These are phyloP conservation scores for Eupithecia exiguata DNA, from an alignment of 2,888 invertebrate genomes.

Conservation along the genomic window DNA sequence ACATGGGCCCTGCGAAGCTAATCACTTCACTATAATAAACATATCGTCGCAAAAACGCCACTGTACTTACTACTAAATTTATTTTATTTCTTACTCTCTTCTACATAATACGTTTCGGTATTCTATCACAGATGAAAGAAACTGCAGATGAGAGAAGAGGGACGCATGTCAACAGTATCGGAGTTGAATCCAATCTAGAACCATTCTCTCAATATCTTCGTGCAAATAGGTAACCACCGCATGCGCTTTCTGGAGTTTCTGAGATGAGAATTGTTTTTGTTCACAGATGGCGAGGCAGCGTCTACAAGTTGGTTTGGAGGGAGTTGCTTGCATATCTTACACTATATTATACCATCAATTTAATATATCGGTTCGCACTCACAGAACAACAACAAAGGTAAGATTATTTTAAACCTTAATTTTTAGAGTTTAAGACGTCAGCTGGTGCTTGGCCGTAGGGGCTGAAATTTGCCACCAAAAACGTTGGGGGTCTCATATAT, in stretches of 20 bases:
- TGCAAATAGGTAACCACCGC: no score
- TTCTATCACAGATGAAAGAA: no score
- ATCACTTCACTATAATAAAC: no score
- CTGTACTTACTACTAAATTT: no score
- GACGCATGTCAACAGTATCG: no score
- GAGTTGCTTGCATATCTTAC: slow-evolving; percentile 94
- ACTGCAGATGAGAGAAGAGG: no score
- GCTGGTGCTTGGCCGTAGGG: not conserved
- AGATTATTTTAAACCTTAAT: slow-evolving; percentile 54
- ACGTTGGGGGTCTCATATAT: not conserved
- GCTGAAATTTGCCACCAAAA: not conserved
- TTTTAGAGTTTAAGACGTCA: not conserved
- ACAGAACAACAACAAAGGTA: slow-evolving; percentile 91
- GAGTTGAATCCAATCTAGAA: no score
- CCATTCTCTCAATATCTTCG: no score
- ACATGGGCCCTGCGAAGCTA: no score
- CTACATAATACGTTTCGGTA: no score
- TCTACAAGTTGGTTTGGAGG: slow-evolving; percentile 97
- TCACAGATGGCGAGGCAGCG: slow-evolving; percentile 96
- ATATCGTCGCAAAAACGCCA: no score
- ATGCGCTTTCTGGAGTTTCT: not conserved
- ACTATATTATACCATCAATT: slow-evolving; percentile 93
- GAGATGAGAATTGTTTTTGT: slow-evolving; percentile 22
- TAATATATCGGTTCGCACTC: slow-evolving; percentile 93
- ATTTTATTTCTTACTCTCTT: no score